Evolutionary conservation across 2,888 invertebrate genomes (phyloP).

Genomic region (Leptogaster cylindrica): DNA sequence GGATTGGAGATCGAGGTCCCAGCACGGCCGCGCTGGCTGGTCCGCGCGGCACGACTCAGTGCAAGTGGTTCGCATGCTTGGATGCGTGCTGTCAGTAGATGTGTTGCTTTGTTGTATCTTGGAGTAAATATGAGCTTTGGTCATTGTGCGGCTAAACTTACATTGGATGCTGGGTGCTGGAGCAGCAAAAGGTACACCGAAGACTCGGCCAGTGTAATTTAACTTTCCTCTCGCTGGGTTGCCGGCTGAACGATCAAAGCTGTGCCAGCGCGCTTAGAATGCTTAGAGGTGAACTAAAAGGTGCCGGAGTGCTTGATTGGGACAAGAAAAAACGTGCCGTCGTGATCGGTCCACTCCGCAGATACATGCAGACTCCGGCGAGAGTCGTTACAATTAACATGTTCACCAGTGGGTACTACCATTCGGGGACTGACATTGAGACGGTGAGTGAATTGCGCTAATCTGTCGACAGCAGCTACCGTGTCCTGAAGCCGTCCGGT

Average conservation of each 20-base stretch:
- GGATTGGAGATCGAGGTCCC: background rate
- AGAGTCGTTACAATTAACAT: slow-evolving; percentile 34
- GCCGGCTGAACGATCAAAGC: slow-evolving; percentile 5
- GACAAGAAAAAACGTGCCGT: slow-evolving; percentile 33
- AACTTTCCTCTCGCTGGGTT: slow-evolving; percentile 15
- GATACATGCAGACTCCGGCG: slow-evolving; percentile 33
- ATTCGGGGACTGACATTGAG: background rate
- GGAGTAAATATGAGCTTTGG: slow-evolving; percentile 6
- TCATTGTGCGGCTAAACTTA: slow-evolving; percentile 8
- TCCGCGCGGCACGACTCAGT: background rate
- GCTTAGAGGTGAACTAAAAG: slow-evolving; percentile 39
- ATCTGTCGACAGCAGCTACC: background rate
- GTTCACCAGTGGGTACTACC: background rate
- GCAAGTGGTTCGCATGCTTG: slow-evolving; percentile 8
- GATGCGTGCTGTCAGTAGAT: slow-evolving; percentile 1
- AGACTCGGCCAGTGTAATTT: slow-evolving; percentile 15
- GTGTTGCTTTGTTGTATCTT: slow-evolving; percentile 1
- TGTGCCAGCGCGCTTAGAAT: slow-evolving; percentile 27
- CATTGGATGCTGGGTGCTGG: slow-evolving; percentile 4
- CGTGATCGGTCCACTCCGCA: slow-evolving; percentile 25
- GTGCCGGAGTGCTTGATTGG: slow-evolving; percentile 35
- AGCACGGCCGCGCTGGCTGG: background rate
- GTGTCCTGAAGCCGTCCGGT: background rate
- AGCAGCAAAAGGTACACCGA: background rate
- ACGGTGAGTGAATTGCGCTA: background rate